A percentile compares a stretch with the other conserved stretches of the same genome.
phyloP scores from a whole-genome alignment of 2,797 vertebrate genomes.

The Chloroceryle amazona region DNA sequence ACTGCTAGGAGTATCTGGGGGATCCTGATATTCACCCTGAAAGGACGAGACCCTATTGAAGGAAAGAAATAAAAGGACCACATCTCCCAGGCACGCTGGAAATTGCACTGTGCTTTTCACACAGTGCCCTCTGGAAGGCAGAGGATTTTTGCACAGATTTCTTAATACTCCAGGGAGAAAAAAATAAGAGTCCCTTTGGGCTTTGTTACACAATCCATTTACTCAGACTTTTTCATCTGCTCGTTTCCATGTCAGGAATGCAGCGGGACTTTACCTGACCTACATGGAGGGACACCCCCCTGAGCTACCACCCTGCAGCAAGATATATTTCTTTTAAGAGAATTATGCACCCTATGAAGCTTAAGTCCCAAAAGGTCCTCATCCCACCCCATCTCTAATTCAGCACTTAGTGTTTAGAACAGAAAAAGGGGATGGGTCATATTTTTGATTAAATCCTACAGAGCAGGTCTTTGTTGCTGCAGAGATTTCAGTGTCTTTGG shows the following conservation, averaged over 20 bases:
- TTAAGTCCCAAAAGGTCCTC: not conserved
- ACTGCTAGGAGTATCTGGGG: not conserved
- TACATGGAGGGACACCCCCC: not conserved
- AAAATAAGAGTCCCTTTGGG: not conserved
- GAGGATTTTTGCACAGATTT: not conserved
- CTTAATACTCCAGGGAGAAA: not conserved
- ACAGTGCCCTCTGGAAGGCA: not conserved
- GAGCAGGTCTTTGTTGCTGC: not conserved
- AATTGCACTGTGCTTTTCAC: not conserved
- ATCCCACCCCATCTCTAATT: not conserved
- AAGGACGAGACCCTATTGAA: not conserved
- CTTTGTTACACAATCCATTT: not conserved
- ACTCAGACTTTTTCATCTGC: not conserved
- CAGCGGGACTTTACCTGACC: not conserved
- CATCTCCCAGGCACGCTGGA: not conserved
- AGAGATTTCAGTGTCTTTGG: not conserved
- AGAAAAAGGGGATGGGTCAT: fast-evolving
- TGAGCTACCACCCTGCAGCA: fast-evolving
- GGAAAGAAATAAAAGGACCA: not conserved
- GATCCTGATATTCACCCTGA: not conserved
- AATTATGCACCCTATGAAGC: not conserved
- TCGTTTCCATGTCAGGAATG: fast-evolving
- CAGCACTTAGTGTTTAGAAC: not conserved
- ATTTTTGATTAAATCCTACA: not conserved
- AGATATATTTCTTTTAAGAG: not conserved